Evolutionary conservation across 2,797 vertebrate species (phyloP), one percentile per base, ranked within the genome.

Genomic region (Spinus pinus): DNA sequence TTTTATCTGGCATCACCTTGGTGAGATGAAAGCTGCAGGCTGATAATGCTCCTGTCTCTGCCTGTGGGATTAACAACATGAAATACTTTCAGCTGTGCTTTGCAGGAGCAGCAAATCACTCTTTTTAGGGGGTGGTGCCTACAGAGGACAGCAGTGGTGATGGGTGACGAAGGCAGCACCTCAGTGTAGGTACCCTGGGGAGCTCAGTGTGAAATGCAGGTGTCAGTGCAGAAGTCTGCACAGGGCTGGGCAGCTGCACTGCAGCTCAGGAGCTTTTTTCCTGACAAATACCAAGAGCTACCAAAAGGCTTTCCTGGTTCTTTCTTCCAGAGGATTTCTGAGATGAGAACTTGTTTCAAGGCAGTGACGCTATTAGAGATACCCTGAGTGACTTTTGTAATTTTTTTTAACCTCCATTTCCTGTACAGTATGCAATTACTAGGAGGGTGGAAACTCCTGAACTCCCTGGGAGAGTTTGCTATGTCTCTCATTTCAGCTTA

Each of bases 371-470:
- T 90, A 47, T 91, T 94, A 93, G 96, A 96, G 97, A 97, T 95
- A 97, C 95, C 95, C 96, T 71, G 78, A 97, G 81, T 93, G 97
- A 97, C 96, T 97, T 95, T 53, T 95, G 93, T 93, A 92, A 69
- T 89, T 94, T 84, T 97, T 96, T 95, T 81, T 80, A 93, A 90
- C 85, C 94, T 97, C 95, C 96, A 97, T 97, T 98, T 98, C 97
- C 98, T 97, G 97, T 97, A 97, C 69, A 94, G 94, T 96, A 77
- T 97, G 96, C 95, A 97, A 96, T 97, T 96, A 96, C 96, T 96
- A 88, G 89, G 83, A 89, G 97, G 94, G 96, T 94, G 93, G 97
- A 96, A 97, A 97, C 97, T 97, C 97, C 94, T 98, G 97, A 98
- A 98, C 97, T 98, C 98, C 97, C 98, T 96, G 37, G 82, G 97